Evolutionary conservation across 2,113 vertebrate genomes (phyloP).

Genomic region (Gallinago jamesoni): DNA sequence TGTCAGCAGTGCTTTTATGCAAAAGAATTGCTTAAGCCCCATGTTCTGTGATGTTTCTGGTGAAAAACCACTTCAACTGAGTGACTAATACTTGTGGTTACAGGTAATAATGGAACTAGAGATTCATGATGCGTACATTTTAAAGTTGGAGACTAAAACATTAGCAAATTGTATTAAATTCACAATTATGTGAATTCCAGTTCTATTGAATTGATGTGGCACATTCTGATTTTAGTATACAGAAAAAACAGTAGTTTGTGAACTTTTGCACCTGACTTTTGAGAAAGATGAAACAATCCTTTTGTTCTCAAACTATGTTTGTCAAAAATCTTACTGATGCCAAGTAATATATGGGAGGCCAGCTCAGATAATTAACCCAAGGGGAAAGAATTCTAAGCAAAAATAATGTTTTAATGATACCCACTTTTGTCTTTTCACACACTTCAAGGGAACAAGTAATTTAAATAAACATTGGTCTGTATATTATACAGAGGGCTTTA

Average conservation of each 20-base stretch:
- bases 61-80: not conserved
- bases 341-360: not conserved
- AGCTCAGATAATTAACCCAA: not conserved
- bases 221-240: not conserved
- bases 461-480: not conserved
- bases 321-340: not conserved
- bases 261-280: not conserved
- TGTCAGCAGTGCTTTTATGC: not conserved
- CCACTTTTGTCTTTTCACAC: not conserved
- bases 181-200: not conserved
- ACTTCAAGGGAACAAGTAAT: not conserved
- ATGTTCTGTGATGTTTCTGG: not conserved
- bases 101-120: not conserved
- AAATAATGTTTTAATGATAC: not conserved
- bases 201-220: not conserved
- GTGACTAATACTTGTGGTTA: not conserved
- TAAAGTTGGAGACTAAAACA: not conserved
- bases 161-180: not conserved
- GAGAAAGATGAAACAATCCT: not conserved
- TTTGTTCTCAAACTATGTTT: not conserved
- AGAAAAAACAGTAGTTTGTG: not conserved
- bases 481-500: not conserved
- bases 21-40: not conserved
- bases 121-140: not conserved
- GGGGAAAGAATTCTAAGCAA: not conserved